These are phyloP conservation scores for Abrostola triplasia DNA, from an alignment of 2,888 invertebrate genomes.

Conservation along the genomic window DNA sequence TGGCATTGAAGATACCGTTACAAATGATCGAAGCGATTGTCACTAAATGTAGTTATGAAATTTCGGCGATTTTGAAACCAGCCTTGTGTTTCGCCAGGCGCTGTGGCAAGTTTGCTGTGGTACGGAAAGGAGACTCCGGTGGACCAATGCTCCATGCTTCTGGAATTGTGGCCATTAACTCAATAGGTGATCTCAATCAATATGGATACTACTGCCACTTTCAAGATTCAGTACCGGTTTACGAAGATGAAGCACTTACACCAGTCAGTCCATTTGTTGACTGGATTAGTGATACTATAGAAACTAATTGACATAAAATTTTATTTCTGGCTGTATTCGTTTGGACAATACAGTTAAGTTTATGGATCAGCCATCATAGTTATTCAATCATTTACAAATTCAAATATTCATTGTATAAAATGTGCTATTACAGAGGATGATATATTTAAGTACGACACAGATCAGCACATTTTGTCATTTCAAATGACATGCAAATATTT, in stretches of 20 bases:
- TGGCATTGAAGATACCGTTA: neutral
- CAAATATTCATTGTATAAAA: too few relatives aligned
- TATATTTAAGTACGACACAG: too few relatives aligned
- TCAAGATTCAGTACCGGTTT: neutral
- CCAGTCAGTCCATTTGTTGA: constrained; percentile 4
- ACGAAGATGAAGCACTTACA: constrained; percentile 5
- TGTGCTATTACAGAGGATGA: too few relatives aligned
- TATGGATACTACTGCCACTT: neutral
- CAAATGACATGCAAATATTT: too few relatives aligned
- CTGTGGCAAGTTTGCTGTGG: neutral
- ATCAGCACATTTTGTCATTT: too few relatives aligned
- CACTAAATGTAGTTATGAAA: neutral
- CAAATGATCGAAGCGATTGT: constrained; percentile 1
- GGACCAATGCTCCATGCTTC: constrained; percentile 11
- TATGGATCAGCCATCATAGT: constrained; percentile 2
- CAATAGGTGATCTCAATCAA: neutral
- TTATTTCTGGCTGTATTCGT: too few relatives aligned
- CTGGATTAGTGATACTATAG: constrained; percentile 5
- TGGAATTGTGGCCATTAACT: constrained; percentile 3
- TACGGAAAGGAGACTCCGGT: constrained; percentile 6
- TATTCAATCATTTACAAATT: too few relatives aligned
- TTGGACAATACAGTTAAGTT: neutral
- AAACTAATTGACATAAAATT: neutral
- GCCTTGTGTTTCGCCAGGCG: constrained; percentile 1
- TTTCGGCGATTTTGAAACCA: neutral